These are phyloP conservation scores for Athalia rosae DNA, from an alignment of 2,888 invertebrate species.

Conservation along the genomic window DNA sequence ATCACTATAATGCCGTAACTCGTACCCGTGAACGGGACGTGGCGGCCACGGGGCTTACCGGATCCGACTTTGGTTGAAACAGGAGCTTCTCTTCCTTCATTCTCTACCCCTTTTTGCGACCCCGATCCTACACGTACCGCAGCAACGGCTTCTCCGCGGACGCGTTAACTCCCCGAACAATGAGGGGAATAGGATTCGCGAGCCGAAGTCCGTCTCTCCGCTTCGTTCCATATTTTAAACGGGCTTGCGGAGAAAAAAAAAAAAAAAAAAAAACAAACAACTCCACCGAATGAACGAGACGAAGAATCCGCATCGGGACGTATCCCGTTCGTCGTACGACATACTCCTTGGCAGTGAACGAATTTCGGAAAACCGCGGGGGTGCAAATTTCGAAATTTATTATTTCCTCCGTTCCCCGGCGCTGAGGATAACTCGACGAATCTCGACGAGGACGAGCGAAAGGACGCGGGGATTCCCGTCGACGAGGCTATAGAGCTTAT, in stretches of 20 bases:
- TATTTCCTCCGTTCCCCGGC: no score
- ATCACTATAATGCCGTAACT: conserved; percentile 2
- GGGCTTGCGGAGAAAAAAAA: no score
- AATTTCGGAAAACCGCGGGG: no score
- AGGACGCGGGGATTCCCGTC: background rate
- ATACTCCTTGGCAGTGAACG: no score
- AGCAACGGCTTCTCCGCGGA: background rate
- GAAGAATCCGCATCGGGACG: no score
- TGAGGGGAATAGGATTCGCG: conserved; percentile 24
- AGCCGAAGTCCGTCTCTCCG: background rate
- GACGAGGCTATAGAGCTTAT: conserved; percentile 8
- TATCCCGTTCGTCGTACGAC: no score
- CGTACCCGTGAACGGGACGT: background rate
- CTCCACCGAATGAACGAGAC: no score
- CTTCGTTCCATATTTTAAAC: background rate
- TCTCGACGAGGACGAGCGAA: no score
- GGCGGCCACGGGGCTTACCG: background rate
- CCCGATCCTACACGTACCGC: no score
- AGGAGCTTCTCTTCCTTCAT: background rate
- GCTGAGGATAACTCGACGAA: no score
- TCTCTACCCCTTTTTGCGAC: background rate
- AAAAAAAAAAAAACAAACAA: no score
- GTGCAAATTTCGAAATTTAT: no score
- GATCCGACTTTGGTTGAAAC: conserved; percentile 11
- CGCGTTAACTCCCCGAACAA: conserved; percentile 12